Base-by-base conservation (phyloP, 2,797 vertebrate genomes). In the Sarcophilus harrisii region DNA sequence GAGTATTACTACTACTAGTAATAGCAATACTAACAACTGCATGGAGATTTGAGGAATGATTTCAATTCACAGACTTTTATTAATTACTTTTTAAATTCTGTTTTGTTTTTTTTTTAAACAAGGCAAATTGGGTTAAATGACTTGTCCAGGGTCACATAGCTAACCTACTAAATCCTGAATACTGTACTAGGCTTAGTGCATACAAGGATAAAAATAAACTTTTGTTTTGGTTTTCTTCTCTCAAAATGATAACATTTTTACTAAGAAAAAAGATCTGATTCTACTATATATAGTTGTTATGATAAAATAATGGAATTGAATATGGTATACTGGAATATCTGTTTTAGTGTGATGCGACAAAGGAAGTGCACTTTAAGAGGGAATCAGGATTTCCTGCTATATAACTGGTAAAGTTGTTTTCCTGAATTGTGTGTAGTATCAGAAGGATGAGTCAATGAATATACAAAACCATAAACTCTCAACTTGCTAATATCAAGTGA, bases 381-480 rank as follows among this genome's bases (percentile, higher is more conserved):
- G 97, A 98, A 98, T 98, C 96, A 87, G 98, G 98, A 98, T 97
- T 98, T 98, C 52, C 94, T 97, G 90, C 89, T 93, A 94, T 97
- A 98, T 97, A 98, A 96, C 96, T 97, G 96, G 94, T 96, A 98
- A 98, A 98, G 98, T 95, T 95, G 97, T 96, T 98, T 98, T 97
- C 97, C 95, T 97, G 98, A 98, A 98, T 98, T 98, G 97, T 98
- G 98, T 97, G 98, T 98, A 96, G 97, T 98, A 98, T 98, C 95
- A 98, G 98, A 98, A 98, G 98, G 98, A 97, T 92, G 94, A 97
- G 98, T 98, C 98, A 98, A 98, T 98, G 97, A 98, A 97, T 97
- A 97, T 96, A 96, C 97, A 98, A 98, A 98, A 97, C 94, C 96
- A 97, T n/a, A 94, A 96, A 94, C 97, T 98, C 97, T 92, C 96